Percentiles rank a stretch among this genome's conserved stretches.
phyloP scores from a whole-genome alignment of 1,140 invertebrate genomes.

The Bombus breviceps region DNA sequence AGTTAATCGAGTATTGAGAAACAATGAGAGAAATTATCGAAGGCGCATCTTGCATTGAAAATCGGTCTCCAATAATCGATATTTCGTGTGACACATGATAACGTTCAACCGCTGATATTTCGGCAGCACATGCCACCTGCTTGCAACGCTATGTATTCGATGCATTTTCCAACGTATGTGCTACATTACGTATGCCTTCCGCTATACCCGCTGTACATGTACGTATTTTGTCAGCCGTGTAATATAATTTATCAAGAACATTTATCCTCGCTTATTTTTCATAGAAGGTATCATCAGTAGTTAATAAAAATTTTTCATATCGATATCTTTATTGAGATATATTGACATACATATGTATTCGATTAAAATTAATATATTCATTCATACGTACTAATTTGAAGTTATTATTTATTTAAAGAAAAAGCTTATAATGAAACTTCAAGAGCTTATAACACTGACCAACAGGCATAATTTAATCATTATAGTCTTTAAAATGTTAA shows the following conservation, averaged over 20 bases:
- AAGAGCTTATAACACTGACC: too few species aligned
- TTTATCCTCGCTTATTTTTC: not conserved
- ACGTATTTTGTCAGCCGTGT: not conserved
- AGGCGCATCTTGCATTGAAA: not conserved
- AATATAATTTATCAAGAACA: not conserved
- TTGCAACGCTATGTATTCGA: constrained; percentile 1
- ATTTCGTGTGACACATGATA: constrained; percentile 5
- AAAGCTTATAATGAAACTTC: not conserved
- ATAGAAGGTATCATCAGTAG: not conserved
- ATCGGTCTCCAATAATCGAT: constrained; percentile 9
- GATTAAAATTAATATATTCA: too few species aligned
- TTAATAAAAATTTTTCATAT: not conserved
- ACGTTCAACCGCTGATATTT: constrained; percentile 6
- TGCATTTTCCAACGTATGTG: not conserved
- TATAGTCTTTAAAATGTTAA: too few species aligned
- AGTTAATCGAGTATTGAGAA: not conserved
- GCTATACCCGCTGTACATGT: not conserved
- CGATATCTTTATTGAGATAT: too few species aligned
- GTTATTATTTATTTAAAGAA: too few species aligned
- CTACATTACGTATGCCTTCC: not conserved
- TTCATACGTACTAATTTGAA: too few species aligned
- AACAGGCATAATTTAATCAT: too few species aligned
- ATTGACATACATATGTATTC: not conserved
- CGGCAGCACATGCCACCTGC: constrained; percentile 6
- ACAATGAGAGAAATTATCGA: not conserved